Percentiles rank a stretch among this genome's conserved stretches.
Evolutionary conservation across 1,140 invertebrate genomes (phyloP).

Genomic region (Brachionus plicatilis): DNA sequence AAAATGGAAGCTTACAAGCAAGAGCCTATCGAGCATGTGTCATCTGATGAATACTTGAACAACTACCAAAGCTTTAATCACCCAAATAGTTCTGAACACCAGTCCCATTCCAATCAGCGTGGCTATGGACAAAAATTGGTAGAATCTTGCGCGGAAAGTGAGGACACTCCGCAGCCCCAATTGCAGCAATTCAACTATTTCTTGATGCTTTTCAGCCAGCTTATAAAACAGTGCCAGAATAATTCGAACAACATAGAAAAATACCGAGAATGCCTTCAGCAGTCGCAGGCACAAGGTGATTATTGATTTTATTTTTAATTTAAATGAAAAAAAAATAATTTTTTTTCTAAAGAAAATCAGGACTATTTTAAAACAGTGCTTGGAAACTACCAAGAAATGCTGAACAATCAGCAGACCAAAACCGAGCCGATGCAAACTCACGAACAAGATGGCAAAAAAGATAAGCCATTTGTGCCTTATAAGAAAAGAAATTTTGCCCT

Average conservation of each 20-base stretch:
- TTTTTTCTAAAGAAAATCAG: not conserved
- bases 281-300: not conserved
- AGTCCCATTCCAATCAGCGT: not conserved
- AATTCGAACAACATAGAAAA: not conserved
- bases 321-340: not conserved
- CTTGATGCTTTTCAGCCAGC: not conserved
- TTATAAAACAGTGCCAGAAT: not conserved
- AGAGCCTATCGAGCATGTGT: not conserved
- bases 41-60: not conserved
- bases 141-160: not conserved
- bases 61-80: not conserved
- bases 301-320: not conserved
- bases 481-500: constrained; percentile 16
- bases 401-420: not conserved
- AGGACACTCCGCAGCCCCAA: not conserved
- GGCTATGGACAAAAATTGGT: not conserved
- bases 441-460: not conserved
- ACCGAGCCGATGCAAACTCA: not conserved
- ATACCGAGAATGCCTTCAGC: not conserved
- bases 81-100: not conserved
- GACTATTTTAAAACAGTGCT: not conserved
- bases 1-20: not conserved
- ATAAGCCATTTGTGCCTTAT: constrained; percentile 25
- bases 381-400: not conserved
- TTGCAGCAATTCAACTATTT: not conserved